These are phyloP conservation scores for Pimpla rufipes DNA, from an alignment of 2,888 invertebrate species.

Conservation along the genomic window DNA sequence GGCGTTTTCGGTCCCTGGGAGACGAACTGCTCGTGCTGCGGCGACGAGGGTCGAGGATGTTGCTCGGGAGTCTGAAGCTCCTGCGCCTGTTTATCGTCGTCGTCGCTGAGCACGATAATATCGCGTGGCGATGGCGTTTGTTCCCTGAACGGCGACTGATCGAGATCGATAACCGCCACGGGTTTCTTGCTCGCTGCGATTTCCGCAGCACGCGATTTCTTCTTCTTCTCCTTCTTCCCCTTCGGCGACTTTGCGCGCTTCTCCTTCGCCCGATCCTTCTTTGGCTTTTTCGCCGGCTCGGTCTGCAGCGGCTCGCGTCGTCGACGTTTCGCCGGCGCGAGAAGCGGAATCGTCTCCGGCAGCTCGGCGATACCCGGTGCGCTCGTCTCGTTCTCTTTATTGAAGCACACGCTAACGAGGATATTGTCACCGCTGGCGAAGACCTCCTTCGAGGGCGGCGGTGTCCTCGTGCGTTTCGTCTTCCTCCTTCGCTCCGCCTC, in stretches of 20 bases:
- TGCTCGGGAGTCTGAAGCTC: conserved; percentile 77
- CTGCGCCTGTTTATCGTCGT: conserved; percentile 87
- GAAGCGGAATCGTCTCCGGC: conserved; percentile 81
- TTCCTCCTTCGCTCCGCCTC: conserved; percentile 85
- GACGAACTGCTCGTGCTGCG: conserved; percentile 80
- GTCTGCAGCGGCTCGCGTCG: conserved; percentile 82
- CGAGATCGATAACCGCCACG: conserved; percentile 94
- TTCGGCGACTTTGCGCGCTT: conserved; percentile 81
- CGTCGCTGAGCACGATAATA: conserved; percentile 94
- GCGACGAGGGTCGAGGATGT: conserved; percentile 76
- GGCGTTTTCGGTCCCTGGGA: conserved; percentile 90
- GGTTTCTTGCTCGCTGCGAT: conserved; percentile 89
- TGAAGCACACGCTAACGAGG: conserved; percentile 96
- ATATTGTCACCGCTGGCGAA: conserved; percentile 97
- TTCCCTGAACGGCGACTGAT: conserved; percentile 94
- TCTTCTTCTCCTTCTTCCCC: conserved; percentile 83
- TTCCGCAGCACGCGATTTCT: conserved; percentile 83
- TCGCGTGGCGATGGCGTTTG: conserved; percentile 93
- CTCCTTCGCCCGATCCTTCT: conserved; percentile 84
- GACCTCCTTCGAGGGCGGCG: conserved; percentile 94
- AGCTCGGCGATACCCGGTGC: conserved; percentile 76
- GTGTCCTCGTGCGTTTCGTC: conserved; percentile 86
- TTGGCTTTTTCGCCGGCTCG: conserved; percentile 82
- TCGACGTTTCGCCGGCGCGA: conserved; percentile 84
- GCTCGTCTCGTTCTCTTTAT: conserved; percentile 86